A percentile compares a stretch with the other conserved stretches of the same genome.
phyloP scores from a whole-genome alignment of 2,888 invertebrate genomes.

The Ischnus inquisitorius region DNA sequence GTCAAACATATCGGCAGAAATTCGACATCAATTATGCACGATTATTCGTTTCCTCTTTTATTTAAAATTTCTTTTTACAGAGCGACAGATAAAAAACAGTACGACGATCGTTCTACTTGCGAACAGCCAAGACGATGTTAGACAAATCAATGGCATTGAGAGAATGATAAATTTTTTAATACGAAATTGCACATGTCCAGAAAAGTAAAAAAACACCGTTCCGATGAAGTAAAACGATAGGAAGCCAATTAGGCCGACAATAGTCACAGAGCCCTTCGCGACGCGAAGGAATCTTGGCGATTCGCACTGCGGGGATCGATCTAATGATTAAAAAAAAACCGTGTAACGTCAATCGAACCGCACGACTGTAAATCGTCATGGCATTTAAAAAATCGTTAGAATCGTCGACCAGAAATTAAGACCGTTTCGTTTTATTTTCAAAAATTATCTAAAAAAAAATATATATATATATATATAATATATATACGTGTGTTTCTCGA shows the following conservation, averaged over 20 bases:
- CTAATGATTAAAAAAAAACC: neutral
- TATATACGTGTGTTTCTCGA: neutral
- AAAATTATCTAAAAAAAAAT: neutral
- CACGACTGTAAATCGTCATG: neutral
- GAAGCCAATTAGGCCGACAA: slow-evolving; percentile 18
- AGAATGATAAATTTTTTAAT: slow-evolving; percentile 8
- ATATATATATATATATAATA: neutral
- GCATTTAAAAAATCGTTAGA: slow-evolving; percentile 10
- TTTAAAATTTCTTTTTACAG: neutral
- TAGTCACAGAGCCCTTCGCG: slow-evolving; percentile 30
- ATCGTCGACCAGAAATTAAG: slow-evolving; percentile 22
- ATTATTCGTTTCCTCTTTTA: slow-evolving; percentile 41
- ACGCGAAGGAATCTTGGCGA: slow-evolving; percentile 1
- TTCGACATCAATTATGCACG: slow-evolving; percentile 43
- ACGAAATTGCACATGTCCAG: slow-evolving; percentile 56
- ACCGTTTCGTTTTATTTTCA: neutral
- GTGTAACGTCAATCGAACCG: slow-evolving; percentile 4
- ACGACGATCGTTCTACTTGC: slow-evolving; percentile 32
- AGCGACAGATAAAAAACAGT: slow-evolving; percentile 44
- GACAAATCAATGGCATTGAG: slow-evolving; percentile 16
- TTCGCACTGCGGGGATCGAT: slow-evolving; percentile 2
- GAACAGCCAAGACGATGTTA: slow-evolving; percentile 52
- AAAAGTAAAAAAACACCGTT: slow-evolving; percentile 25
- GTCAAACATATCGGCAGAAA: slow-evolving; percentile 29
- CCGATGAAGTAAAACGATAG: neutral